Evolutionary conservation across 2,797 vertebrate genomes (phyloP).

Genomic region (Eospalax fontanierii): DNA sequence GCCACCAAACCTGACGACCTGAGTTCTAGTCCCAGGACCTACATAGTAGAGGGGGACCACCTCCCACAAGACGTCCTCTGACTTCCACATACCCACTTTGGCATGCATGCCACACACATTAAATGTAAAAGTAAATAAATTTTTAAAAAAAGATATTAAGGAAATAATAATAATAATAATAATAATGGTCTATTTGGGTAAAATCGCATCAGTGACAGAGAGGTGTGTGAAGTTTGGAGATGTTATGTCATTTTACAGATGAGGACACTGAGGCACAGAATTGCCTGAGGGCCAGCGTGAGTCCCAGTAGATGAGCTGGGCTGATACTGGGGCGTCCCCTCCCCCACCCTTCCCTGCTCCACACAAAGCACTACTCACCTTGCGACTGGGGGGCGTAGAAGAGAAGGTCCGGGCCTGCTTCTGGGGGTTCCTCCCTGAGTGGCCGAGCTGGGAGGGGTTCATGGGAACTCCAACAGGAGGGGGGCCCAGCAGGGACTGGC

Average conservation of each 20-base stretch:
- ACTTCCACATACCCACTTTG: neutral
- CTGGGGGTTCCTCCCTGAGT: conserved; percentile 92
- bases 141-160: neutral
- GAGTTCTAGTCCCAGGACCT: neutral
- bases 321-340: neutral
- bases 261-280: neutral
- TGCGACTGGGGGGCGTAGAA: conserved; percentile 87
- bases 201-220: neutral
- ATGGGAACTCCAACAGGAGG: conserved; percentile 96
- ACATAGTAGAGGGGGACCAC: neutral
- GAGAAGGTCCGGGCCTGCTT: conserved; percentile 90
- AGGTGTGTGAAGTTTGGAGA: neutral
- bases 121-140: neutral
- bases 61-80: neutral
- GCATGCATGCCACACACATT: neutral
- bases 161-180: neutral
- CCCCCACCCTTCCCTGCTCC: neutral
- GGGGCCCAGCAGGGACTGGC: conserved; percentile 96
- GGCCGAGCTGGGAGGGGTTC: conserved; percentile 93
- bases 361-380: conserved; percentile 87
- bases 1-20: too few relatives aligned
- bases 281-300: neutral
- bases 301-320: neutral
- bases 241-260: neutral
- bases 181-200: neutral